These are phyloP conservation scores for Muscidifurax raptorellus DNA, from an alignment of 1,140 invertebrate genomes.

Conservation along the genomic window DNA sequence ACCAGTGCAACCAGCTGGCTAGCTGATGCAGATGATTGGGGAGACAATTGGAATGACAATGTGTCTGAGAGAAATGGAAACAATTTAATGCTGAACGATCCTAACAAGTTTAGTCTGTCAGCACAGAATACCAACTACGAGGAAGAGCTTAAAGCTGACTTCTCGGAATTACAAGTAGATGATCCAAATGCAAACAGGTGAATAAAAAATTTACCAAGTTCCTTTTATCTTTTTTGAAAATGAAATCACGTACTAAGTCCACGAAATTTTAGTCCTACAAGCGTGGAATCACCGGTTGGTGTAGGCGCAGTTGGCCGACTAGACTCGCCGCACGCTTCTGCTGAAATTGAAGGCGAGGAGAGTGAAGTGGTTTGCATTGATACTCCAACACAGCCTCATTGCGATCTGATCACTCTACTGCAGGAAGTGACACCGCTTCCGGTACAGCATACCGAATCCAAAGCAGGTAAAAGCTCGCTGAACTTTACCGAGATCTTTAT, in stretches of 20 bases:
- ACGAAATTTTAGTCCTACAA: constrained; percentile 64
- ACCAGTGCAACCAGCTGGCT: constrained; percentile 78
- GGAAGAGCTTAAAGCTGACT: constrained; percentile 66
- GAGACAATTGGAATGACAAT: constrained; percentile 76
- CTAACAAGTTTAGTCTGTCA: constrained; percentile 62
- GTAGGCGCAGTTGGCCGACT: constrained; percentile 76
- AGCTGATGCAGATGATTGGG: constrained; percentile 84
- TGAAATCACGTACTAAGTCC: not conserved
- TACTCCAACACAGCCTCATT: constrained; percentile 80
- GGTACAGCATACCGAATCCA: constrained; percentile 69
- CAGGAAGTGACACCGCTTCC: constrained; percentile 77
- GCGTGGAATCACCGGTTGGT: constrained; percentile 70
- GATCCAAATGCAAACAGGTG: constrained; percentile 74
- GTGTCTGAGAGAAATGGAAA: constrained; percentile 79
- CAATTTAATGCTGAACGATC: constrained; percentile 65
- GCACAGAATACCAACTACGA: constrained; percentile 60
- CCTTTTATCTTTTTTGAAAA: not conserved
- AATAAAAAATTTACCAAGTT: constrained; percentile 14
- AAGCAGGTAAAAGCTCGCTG: constrained; percentile 57
- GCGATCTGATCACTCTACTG: constrained; percentile 79
- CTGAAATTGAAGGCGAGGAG: constrained; percentile 83
- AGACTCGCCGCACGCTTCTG: constrained; percentile 79
- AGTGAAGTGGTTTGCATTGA: constrained; percentile 82
- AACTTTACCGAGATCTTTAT: constrained; percentile 78
- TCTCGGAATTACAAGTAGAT: constrained; percentile 67